phyloP scores from a whole-genome alignment of 2,113 vertebrate genomes.

The Fregetta grallaria region DNA sequence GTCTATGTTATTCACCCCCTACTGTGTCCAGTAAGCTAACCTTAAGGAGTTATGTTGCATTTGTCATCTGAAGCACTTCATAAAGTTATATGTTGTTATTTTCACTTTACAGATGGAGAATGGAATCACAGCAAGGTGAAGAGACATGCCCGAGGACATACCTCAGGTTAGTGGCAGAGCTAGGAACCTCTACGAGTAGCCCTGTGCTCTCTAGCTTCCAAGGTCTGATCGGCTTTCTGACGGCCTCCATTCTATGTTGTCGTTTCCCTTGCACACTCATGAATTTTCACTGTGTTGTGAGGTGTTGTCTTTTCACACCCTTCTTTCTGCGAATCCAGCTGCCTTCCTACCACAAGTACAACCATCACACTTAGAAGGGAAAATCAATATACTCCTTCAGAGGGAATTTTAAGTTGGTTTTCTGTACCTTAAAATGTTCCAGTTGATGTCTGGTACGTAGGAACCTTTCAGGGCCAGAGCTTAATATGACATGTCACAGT shows the following conservation, averaged over 20 bases:
- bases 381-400: neutral
- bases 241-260: neutral
- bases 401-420: neutral
- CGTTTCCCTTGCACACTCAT: neutral
- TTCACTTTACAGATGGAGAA: neutral
- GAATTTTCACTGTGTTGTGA: neutral
- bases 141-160: rapidly evolving
- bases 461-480: neutral
- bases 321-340: neutral
- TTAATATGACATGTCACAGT: neutral
- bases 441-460: neutral
- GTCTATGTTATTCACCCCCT: neutral
- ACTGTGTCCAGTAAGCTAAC: neutral
- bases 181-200: neutral
- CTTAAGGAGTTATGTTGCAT: neutral
- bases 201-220: neutral
- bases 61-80: neutral
- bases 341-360: neutral
- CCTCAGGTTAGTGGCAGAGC: neutral
- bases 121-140: neutral
- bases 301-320: neutral
- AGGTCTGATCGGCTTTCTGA: neutral
- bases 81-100: neutral
- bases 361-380: neutral
- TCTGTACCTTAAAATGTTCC: neutral